These are phyloP conservation scores for Athene cunicularia DNA, from an alignment of 2,113 vertebrate species.

Conservation along the genomic window DNA sequence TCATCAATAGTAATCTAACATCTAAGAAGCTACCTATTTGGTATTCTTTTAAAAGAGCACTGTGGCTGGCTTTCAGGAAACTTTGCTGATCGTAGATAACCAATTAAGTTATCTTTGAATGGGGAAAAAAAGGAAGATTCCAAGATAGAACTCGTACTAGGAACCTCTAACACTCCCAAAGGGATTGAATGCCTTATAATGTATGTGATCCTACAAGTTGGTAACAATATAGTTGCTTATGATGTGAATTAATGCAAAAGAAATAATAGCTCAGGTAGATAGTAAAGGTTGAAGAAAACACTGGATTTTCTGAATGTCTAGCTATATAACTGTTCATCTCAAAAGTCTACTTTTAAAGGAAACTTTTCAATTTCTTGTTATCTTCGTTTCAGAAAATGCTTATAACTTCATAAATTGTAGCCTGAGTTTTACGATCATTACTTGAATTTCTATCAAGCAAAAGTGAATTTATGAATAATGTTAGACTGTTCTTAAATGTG, in stretches of 20 bases:
- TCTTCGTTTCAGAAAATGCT: neutral
- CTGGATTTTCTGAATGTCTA: neutral
- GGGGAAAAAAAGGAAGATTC: neutral
- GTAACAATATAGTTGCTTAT: neutral
- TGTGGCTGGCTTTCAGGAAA: neutral
- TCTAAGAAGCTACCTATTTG: neutral
- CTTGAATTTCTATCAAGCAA: no score
- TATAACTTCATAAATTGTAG: neutral
- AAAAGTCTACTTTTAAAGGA: neutral
- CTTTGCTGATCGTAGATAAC: neutral
- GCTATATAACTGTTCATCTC: neutral
- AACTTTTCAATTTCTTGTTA: neutral
- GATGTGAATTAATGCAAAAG: neutral
- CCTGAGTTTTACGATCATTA: neutral
- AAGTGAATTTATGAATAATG: neutral
- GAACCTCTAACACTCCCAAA: neutral
- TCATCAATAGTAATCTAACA: neutral
- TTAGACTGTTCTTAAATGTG: neutral
- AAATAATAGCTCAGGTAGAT: neutral
- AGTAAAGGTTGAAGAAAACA: neutral
- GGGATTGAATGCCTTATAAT: neutral
- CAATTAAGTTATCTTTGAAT: neutral
- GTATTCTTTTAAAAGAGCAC: neutral
- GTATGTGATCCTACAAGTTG: neutral
- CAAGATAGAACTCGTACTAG: neutral